Conservation (phyloP, 2,113 vertebrate species). For the Alces alces region DNA sequence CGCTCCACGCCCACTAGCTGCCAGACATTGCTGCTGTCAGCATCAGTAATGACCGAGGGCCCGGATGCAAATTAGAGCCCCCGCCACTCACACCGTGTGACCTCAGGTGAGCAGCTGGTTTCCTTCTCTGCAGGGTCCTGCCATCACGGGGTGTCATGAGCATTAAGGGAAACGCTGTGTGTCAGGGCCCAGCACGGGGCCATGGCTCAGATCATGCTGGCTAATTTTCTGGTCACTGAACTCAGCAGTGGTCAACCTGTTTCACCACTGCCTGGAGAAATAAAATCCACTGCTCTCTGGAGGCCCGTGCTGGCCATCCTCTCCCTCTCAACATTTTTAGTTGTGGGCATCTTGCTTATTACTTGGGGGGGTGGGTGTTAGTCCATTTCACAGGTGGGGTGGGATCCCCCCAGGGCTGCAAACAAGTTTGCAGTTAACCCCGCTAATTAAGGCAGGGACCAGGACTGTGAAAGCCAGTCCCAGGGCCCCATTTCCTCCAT, state of each 20-base stretch:
- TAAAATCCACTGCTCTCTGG: background rate
- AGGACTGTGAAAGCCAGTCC: background rate
- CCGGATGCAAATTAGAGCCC: background rate
- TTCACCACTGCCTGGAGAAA: background rate
- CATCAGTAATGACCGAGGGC: fast-evolving
- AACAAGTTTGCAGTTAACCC: background rate
- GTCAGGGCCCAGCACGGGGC: background rate
- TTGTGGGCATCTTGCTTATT: background rate
- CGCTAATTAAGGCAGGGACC: background rate
- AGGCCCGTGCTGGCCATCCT: background rate
- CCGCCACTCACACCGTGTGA: background rate
- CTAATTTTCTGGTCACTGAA: background rate
- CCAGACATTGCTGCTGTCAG: background rate
- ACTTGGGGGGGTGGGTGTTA: background rate
- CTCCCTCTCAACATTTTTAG: background rate
- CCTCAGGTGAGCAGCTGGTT: background rate
- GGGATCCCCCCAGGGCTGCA: too few species aligned
- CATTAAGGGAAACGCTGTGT: background rate
- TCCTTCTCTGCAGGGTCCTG: background rate
- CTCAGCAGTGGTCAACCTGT: background rate
- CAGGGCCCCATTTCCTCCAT: background rate
- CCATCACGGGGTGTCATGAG: background rate
- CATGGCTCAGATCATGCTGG: fast-evolving
- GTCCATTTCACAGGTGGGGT: background rate
- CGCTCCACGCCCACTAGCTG: background rate